Base-by-base conservation (phyloP, 2,888 invertebrate genomes). In the Perdita meconis region DNA sequence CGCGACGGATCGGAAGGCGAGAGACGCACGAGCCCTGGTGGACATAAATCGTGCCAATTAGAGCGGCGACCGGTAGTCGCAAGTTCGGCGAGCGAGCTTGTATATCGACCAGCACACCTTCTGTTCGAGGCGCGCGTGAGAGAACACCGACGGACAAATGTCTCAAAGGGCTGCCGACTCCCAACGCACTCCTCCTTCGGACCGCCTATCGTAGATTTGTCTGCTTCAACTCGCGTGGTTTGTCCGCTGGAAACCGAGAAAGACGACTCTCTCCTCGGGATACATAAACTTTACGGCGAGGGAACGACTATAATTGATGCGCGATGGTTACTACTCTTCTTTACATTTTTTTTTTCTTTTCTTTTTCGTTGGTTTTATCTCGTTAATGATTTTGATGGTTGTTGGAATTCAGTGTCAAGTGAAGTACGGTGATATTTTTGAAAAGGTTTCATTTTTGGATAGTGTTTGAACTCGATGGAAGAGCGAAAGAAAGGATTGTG, bases 21-120 rank as follows among this genome's bases (percentile, higher is more conserved):
- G 78, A 79, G 69, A 80, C 40, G 59, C 70, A 72, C 60, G 78
- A 79, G 57, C 57, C 82, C 67, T 77, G 65, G 56, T 60, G 85
- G 83, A 86, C 85, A 88, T 89, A 89, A 89, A 89, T 89, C 88
- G 86, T 87, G 84, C 87, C 89, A 89, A 89, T 89, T 89, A 89
- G 88, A 83, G 86, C 70, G 83, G 80, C 87, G 86, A 86, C 86
- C 82, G 86, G 88, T 87, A 86, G 88, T 87, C 89, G 81, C 85
- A 83, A 85, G 81, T 86, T 84, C 65, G 66, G 56, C 71, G 75
- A 82, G 79, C 65, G 24, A 59, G 73, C 69, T 68, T 50, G 60
- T 82, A 81, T 70, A 76, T 81, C 75, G 78, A 42, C 50, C 78
- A 57, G 68, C 81, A 75, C 81, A 75, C 76, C 80, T 67, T 53